These are phyloP conservation scores for Meghimatium bilineatum DNA, from an alignment of 2,888 invertebrate species.

Conservation along the genomic window DNA sequence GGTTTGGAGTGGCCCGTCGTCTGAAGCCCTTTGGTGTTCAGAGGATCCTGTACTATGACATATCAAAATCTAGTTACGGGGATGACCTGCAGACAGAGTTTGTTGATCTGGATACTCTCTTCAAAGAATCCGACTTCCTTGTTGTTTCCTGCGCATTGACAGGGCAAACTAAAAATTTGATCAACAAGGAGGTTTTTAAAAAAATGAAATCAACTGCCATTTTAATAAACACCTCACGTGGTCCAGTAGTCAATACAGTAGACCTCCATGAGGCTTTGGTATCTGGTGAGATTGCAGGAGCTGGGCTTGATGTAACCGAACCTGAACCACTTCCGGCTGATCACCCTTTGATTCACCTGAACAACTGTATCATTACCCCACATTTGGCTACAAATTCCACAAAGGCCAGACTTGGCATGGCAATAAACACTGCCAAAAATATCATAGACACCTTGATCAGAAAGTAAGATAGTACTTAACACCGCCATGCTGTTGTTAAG, in stretches of 20 bases:
- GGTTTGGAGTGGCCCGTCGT: slow-evolving; percentile 85
- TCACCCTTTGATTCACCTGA: slow-evolving; percentile 84
- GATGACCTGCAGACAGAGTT: slow-evolving; percentile 83
- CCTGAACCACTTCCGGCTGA: slow-evolving; percentile 92
- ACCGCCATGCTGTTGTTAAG: too few species aligned
- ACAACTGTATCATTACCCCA: slow-evolving; percentile 89
- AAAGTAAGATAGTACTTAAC: neutral
- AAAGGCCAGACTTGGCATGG: slow-evolving; percentile 87
- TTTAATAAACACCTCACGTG: slow-evolving; percentile 89
- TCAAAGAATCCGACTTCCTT: slow-evolving; percentile 84
- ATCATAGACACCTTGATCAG: slow-evolving; percentile 79
- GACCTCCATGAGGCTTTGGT: slow-evolving; percentile 87
- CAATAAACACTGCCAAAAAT: slow-evolving; percentile 86
- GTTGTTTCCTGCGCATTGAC: slow-evolving; percentile 84
- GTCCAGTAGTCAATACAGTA: slow-evolving; percentile 83
- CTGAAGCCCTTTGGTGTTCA: slow-evolving; percentile 86
- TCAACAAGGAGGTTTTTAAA: slow-evolving; percentile 31
- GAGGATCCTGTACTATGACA: slow-evolving; percentile 85
- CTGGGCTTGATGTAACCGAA: slow-evolving; percentile 92
- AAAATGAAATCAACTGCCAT: slow-evolving; percentile 92
- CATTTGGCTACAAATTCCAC: slow-evolving; percentile 92
- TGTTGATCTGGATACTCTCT: slow-evolving; percentile 85
- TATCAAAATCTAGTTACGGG: slow-evolving; percentile 80
- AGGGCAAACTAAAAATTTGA: slow-evolving; percentile 29
- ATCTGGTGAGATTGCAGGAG: slow-evolving; percentile 85